Conservation (phyloP, 2,888 invertebrate genomes). For the Adela reaumurella region DNA sequence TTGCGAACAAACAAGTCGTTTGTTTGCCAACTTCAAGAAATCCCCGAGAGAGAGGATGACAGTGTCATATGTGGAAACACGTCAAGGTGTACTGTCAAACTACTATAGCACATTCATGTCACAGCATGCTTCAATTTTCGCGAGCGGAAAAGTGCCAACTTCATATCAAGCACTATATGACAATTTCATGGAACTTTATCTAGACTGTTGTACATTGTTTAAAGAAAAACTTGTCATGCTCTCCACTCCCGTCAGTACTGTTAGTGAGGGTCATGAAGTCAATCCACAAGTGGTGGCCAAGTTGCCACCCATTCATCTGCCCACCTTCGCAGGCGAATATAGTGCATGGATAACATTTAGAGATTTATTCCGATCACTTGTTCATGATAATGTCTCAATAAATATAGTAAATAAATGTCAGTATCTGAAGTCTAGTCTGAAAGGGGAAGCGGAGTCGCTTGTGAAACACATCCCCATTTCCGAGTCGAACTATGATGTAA, state of each 20-base stretch:
- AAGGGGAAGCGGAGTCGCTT: constrained; percentile 12
- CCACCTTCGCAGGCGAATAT: constrained; percentile 9
- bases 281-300: constrained; percentile 3
- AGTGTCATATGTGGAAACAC: constrained; percentile 12
- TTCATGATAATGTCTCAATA: constrained; percentile 6
- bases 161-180: not conserved
- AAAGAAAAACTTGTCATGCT: constrained; percentile 3
- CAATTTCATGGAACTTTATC: not conserved
- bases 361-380: constrained; percentile 9
- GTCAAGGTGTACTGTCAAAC: not conserved
- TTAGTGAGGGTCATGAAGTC: constrained; percentile 1
- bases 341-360: constrained; percentile 11
- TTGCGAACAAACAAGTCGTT: not conserved
- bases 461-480: constrained; percentile 9
- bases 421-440: constrained; percentile 11
- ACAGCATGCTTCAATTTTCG: not conserved
- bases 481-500: constrained; percentile 9
- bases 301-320: constrained; percentile 11
- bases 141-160: not conserved
- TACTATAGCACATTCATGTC: not conserved
- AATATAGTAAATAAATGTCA: constrained; percentile 12
- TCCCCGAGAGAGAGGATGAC: constrained; percentile 13
- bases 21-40: constrained; percentile 10
- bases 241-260: not conserved
- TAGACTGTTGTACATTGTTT: not conserved